Evolutionary conservation across 2,797 vertebrate genomes (phyloP), one percentile per base, ranked within the genome.

Genomic region (Onychomys torridus): DNA sequence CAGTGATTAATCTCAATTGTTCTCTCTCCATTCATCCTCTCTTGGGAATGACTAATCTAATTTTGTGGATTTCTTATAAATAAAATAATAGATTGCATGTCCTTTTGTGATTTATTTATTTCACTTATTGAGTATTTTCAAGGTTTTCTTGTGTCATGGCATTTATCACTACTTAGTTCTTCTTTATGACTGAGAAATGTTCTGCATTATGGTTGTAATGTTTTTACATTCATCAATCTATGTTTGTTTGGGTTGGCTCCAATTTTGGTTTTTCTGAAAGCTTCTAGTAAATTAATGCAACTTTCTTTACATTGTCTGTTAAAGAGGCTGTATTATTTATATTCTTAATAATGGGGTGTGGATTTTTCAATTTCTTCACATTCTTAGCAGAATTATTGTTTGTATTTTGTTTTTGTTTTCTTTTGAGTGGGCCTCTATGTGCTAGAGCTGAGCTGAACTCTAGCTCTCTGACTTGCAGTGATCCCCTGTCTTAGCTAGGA

Each of bases 141-240:
- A 63, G 27, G 2, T 69, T 94, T n/a, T n/a, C 25, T n/a, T 29
- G 40, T 19, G 13, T 79, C 87, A 27, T 63, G 81, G 14, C 21
- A 78, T 75, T 6, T 69, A n/a, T 92, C 14, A 61, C 63, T 37
- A 92, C 27, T 83, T 46, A 40, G 49, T 52, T 87, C 6, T 11
- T 87, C 90, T 93, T 88, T 73, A 46, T 87, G 49, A 19, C n/a
- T 75, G 13, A 91, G 63, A 67, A 78, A 85, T 95, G 79, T 84
- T 87, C 29, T 10, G 29, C 63, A 69, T 5, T 81, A 5, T 83
- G n/a, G 1, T n/a, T 81, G 27, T 49, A 32, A 55, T 91, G 34
- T 76, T 73, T 91, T 34, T 93, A 37, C 17, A 29, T 82, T 78
- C 25, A 81, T 89, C 52, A 81, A 3, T 34, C 55, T 49, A 82